Base-by-base conservation (phyloP, 92 coral and sea anemone genomes). In the Porites lobata region DNA sequence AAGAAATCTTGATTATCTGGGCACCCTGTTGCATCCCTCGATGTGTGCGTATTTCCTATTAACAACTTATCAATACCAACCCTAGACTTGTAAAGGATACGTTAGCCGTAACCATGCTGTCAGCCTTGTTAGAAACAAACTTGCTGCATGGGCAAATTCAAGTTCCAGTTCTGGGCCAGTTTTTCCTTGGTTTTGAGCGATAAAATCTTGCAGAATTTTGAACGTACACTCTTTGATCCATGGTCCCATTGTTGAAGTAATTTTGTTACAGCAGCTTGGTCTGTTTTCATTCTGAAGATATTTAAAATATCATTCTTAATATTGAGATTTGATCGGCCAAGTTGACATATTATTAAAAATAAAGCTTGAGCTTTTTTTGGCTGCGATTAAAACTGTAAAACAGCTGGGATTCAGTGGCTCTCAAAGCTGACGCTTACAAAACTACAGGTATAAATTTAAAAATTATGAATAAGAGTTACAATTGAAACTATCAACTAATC, bases 81-180 rank as follows among this genome's bases (percentile, higher is more conserved):
- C 4, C 15, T 56, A 8, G 61, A 14, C 61, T 7, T 75, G 53
- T 78, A 70, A 53, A 93, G 85, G 98, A 97, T 97, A 97, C 98
- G 99, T 94, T 22, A 97, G 89, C 65, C 99, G 83, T 52, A 97
- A 90, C 99, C 99, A 97, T 4, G 99, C 98, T 69, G 99, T 97
- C 13, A 97, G 70, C 82, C 99, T 91, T 1, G 99, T 97, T 52
- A 97, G 89, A 88, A 97, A 97, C 94, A 97, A 87, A 76, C 99
- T 97, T 8, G 99, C 99, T 53, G 99, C 96, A 78, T 97, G 99
- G 21, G 98, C 98, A 79, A 97, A 97, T 90, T 95, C 98, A 50
- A 89, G 90, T 61, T 97, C 99, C 58, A 97, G 53, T 70, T 95
- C 98, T 68, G 99, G 99, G 8, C 99, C 99, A 54, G 99, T 97